Percentiles rank a stretch among this genome's conserved stretches.
phyloP scores from a whole-genome alignment of 2,888 invertebrate genomes.

The Habrosyne pyritoides region DNA sequence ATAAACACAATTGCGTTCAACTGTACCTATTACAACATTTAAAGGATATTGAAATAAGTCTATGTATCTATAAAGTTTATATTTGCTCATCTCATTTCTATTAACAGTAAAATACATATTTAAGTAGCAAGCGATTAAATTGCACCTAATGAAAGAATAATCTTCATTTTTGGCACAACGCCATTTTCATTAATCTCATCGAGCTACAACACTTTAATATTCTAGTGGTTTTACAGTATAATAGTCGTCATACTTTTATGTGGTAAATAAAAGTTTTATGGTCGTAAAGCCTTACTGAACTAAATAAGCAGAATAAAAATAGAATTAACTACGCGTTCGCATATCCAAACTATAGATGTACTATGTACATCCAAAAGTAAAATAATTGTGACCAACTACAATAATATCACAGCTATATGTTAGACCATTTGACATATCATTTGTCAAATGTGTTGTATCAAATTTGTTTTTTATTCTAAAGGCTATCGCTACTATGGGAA shows the following conservation, averaged over 20 bases:
- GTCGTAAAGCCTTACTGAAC: constrained; percentile 22
- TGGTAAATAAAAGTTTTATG: constrained; percentile 23
- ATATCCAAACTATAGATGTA: neutral
- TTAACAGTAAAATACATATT: neutral
- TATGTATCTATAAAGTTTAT: too few relatives aligned
- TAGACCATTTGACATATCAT: neutral
- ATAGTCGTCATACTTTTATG: constrained; percentile 20
- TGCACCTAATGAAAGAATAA: neutral
- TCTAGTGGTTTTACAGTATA: constrained; percentile 9
- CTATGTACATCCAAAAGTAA: constrained; percentile 1
- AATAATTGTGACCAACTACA: constrained; percentile 17
- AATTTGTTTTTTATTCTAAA: too few relatives aligned
- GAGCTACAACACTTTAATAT: constrained; percentile 7
- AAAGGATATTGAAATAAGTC: too few relatives aligned
- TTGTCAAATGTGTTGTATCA: too few relatives aligned
- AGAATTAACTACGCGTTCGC: constrained; percentile 17
- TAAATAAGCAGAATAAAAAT: constrained; percentile 27
- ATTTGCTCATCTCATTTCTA: neutral
- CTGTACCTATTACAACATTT: too few relatives aligned
- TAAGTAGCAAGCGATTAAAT: neutral
- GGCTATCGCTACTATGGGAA: too few relatives aligned
- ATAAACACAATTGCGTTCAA: too few relatives aligned
- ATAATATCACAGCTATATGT: neutral
- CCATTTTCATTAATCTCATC: constrained; percentile 12
- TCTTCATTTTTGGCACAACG: neutral